Evolutionary conservation across 2,113 vertebrate genomes (phyloP), one percentile per base, ranked within the genome.

Genomic region (Elephas maximus): DNA sequence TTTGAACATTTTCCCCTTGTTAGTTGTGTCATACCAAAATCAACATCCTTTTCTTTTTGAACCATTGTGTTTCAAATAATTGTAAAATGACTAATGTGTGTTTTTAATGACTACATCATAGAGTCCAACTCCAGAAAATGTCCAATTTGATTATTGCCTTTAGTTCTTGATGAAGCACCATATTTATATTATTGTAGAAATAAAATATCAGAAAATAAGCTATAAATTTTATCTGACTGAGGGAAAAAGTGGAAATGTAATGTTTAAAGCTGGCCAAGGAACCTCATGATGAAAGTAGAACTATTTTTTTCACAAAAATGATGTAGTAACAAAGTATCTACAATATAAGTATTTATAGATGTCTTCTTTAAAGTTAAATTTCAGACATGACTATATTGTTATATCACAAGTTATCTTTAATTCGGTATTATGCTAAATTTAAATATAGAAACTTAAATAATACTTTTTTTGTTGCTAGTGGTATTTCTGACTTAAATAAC

Each of bases 401-500:
- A 80, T 60, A 11, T 88, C n/a, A 24, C 65, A 71, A 57, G n/a
- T 93, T 91, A 24, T 65, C 37, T 91, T 79, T 87, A 87, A 78
- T 90, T 79, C 74, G 78, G 10, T 88, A 41, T 77, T 93, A n/a
- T 67, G 24, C 9, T 95, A 41, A 91, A 18, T 88, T 85, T 88
- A 87, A 90, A 77, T 80, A 48, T 11, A 81, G 33, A 96, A 67
- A 14, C 67, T 87, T 84, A 93, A 92, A 24, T 90, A 85, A 62
- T 95, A 3, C 28, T 67, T 82, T 95, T 48, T 18, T 95, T 63
- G 48, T 48, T 51, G 81, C 44, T 30, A 17, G 20, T 63, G 37
- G 14, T 90, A 41, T 4, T 96, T 24, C 69, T 76, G 93, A 21
- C 88, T 94, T 95, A 91, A 48, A 90, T 77, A 90, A 77, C 63